Evolutionary conservation across 2,888 invertebrate genomes (phyloP).

Genomic region (Microctonus brassicae): DNA sequence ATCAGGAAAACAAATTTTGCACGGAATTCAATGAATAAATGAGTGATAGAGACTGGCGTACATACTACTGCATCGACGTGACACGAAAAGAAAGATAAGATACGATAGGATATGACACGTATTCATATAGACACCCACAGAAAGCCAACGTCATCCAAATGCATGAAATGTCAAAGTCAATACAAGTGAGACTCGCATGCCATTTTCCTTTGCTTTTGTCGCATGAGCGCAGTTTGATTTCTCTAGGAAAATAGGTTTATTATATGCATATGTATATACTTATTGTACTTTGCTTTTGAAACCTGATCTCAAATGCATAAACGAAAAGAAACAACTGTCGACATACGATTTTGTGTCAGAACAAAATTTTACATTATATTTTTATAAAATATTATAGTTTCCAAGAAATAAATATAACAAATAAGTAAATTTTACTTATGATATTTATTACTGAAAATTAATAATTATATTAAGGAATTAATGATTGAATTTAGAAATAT

Average conservation of each 20-base stretch:
- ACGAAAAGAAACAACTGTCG: not conserved
- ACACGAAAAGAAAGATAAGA: not conserved
- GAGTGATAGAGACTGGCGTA: not conserved
- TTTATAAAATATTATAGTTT: no score
- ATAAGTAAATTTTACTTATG: no score
- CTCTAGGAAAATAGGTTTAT: not conserved
- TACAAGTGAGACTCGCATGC: not conserved
- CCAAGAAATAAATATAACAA: no score
- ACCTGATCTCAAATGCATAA: not conserved
- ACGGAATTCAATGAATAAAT: no score
- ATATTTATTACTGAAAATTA: no score
- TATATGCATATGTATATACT: no score
- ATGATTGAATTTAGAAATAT: not conserved
- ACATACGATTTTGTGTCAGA: not conserved
- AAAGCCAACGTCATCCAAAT: not conserved
- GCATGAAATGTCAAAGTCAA: not conserved
- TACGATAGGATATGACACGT: not conserved
- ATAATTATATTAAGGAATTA: not conserved
- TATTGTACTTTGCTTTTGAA: not conserved
- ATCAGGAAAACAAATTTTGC: no score
- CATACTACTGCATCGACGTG: not conserved
- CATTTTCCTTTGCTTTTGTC: not conserved
- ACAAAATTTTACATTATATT: not conserved
- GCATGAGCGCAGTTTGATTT: not conserved
- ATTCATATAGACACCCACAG: not conserved